Evolutionary conservation across 2,113 vertebrate species (phyloP).

Genomic region (Callopanchax toddi): DNA sequence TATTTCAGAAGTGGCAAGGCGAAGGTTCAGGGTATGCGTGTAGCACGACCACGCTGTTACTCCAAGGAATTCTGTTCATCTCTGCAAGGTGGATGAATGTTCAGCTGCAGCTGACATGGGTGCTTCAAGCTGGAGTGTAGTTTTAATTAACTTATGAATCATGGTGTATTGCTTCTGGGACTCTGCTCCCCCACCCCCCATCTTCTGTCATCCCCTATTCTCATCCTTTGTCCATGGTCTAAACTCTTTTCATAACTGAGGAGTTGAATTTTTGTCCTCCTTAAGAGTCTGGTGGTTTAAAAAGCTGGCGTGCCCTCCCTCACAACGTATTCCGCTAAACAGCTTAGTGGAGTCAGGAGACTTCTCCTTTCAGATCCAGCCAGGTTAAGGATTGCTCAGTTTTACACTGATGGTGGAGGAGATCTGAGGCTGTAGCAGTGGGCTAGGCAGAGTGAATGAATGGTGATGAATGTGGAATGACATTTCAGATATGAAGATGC

Average conservation of each 20-base stretch:
- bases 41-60: not conserved
- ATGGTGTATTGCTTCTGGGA: constrained; percentile 5
- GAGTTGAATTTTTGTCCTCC: constrained; percentile 63
- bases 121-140: constrained; percentile 17
- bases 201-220: constrained; percentile 17
- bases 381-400: constrained; percentile 39
- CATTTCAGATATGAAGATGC: constrained; percentile 77
- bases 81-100: constrained; percentile 34
- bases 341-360: constrained; percentile 34
- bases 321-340: constrained; percentile 48
- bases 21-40: constrained; percentile 16
- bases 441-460: constrained; percentile 39
- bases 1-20: constrained; percentile 45
- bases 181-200: not conserved
- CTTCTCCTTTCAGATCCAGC: constrained; percentile 17
- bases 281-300: constrained; percentile 36
- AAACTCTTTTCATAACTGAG: constrained; percentile 55
- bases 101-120: constrained; percentile 18
- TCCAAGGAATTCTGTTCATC: constrained; percentile 45
- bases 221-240: not conserved
- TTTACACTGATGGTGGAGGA: constrained; percentile 43
- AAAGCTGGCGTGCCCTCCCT: constrained; percentile 29
- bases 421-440: constrained; percentile 40
- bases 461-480: constrained; percentile 77
- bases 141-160: constrained; percentile 33